phyloP scores from a whole-genome alignment of 2,888 invertebrate species.

The Adelognathus sp. region DNA sequence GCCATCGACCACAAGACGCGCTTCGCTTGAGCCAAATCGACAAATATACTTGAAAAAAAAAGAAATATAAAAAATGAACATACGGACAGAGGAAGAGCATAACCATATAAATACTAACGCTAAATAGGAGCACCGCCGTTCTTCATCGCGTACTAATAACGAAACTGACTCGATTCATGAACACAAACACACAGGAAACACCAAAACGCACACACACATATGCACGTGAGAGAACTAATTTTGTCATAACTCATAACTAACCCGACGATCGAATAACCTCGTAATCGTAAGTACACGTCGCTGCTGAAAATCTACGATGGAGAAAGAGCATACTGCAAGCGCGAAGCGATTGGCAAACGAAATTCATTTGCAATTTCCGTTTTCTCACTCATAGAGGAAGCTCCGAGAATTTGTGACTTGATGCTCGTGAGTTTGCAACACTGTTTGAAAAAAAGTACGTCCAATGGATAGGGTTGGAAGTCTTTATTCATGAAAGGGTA shows the following conservation, averaged over 20 bases:
- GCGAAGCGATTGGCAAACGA: constrained; percentile 33
- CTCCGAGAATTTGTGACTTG: too few species aligned
- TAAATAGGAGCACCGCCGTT: constrained; percentile 21
- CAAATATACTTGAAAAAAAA: too few species aligned
- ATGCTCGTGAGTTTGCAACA: too few species aligned
- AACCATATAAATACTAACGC: constrained; percentile 12
- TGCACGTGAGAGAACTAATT: constrained; percentile 41
- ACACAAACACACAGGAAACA: not conserved
- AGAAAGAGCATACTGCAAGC: not conserved
- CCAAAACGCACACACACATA: not conserved
- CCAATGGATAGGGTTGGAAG: too few species aligned
- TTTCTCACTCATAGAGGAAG: too few species aligned
- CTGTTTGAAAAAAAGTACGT: too few species aligned
- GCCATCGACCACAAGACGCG: constrained; percentile 30
- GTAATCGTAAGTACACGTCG: constrained; percentile 47
- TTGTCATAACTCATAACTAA: constrained; percentile 20
- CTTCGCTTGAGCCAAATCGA: constrained; percentile 43
- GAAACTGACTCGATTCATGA: constrained; percentile 25
- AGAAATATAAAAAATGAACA: not conserved
- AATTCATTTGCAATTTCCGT: not conserved
- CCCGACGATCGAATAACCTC: constrained; percentile 38
- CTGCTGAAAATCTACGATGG: not conserved
- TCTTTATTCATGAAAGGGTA: too few species aligned
- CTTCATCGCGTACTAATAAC: constrained; percentile 34
- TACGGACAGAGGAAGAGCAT: constrained; percentile 6